A percentile compares a stretch with the other conserved stretches of the same genome.
phyloP scores from a whole-genome alignment of 2,797 vertebrate genomes.

The Threskiornis aethiopicus region DNA sequence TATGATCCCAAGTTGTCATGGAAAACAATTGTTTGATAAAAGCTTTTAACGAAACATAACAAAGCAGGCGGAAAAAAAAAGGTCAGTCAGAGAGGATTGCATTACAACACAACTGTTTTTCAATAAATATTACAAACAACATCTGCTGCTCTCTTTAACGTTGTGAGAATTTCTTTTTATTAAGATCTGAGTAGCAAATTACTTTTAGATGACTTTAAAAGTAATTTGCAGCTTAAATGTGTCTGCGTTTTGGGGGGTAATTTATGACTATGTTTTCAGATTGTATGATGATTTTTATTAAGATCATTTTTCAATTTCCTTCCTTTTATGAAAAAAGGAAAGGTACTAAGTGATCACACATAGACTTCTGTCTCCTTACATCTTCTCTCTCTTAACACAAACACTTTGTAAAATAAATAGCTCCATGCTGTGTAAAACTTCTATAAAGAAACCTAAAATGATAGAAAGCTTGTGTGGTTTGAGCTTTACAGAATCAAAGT shows the following conservation, averaged over 20 bases:
- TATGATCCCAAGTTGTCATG: neutral
- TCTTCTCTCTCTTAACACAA: neutral
- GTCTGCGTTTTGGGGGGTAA: neutral
- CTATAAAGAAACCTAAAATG: neutral
- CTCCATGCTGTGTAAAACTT: neutral
- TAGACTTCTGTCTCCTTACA: neutral
- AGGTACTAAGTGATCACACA: neutral
- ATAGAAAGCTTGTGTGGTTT: neutral
- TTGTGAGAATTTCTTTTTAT: constrained; percentile 43
- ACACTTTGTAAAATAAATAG: neutral
- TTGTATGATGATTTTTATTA: constrained; percentile 34
- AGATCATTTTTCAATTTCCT: neutral
- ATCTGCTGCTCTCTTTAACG: constrained; percentile 34
- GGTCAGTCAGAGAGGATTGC: neutral
- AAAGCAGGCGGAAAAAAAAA: neutral
- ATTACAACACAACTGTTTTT: constrained; percentile 38
- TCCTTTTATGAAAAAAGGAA: neutral
- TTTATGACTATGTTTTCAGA: constrained; percentile 25
- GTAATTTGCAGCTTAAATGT: constrained; percentile 50
- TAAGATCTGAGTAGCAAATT: constrained; percentile 49
- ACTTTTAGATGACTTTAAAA: constrained; percentile 55
- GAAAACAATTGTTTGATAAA: neutral
- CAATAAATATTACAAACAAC: constrained; percentile 54
- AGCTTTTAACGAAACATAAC: constrained; percentile 11
- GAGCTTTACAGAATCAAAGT: neutral